phyloP scores from a whole-genome alignment of 2,888 invertebrate genomes.

The Cremastinae sp. region DNA sequence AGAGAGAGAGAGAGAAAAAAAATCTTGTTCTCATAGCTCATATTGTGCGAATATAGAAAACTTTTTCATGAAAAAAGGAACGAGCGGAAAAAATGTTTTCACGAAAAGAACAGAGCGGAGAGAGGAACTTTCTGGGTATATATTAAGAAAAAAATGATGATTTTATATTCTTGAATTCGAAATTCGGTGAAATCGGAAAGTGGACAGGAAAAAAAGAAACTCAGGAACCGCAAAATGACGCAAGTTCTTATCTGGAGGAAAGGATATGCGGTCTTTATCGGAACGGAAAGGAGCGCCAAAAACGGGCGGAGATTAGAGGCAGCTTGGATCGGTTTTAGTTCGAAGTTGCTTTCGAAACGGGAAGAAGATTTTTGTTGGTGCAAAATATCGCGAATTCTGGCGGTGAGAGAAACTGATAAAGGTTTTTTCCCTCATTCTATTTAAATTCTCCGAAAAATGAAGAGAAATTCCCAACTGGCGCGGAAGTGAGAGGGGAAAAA shows the following conservation, averaged over 20 bases:
- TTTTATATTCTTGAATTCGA: too few species aligned
- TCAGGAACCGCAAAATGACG: constrained; percentile 59
- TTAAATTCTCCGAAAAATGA: neutral
- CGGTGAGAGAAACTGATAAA: constrained; percentile 66
- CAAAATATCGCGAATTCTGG: neutral
- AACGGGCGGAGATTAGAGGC: constrained; percentile 21
- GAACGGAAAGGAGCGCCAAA: constrained; percentile 63
- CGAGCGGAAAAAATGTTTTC: neutral
- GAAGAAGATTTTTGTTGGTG: neutral
- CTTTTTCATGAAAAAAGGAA: neutral
- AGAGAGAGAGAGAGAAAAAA: constrained; percentile 21
- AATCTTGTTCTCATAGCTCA: constrained; percentile 30
- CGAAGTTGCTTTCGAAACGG: neutral
- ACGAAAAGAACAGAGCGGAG: too few species aligned
- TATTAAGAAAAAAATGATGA: too few species aligned
- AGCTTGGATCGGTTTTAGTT: constrained; percentile 9
- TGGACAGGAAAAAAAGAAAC: neutral
- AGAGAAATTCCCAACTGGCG: neutral
- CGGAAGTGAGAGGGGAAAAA: neutral
- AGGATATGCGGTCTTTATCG: constrained; percentile 71
- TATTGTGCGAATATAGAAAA: neutral
- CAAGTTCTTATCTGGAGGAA: constrained; percentile 67
- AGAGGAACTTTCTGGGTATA: too few species aligned
- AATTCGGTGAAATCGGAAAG: neutral
- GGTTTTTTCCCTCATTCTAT: constrained; percentile 33